Evolutionary conservation across 2,888 invertebrate species (phyloP).

Genomic region (Ectemnius lituratus): DNA sequence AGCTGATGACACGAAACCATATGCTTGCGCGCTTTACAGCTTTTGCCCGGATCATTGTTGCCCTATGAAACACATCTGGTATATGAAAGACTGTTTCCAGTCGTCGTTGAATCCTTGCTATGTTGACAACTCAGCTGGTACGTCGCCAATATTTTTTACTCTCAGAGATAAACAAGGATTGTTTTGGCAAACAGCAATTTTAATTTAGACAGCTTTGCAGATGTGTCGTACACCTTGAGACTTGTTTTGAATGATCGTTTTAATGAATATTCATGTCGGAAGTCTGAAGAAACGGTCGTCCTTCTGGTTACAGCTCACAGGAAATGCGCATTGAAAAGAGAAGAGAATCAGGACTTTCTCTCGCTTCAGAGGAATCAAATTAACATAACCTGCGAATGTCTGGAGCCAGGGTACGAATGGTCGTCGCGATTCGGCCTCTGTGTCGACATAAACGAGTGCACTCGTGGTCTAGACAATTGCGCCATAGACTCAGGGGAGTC

Average conservation of each 20-base stretch:
- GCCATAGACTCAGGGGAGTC: conserved; percentile 76
- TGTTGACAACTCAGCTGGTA: conserved; percentile 74
- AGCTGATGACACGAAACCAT: conserved; percentile 80
- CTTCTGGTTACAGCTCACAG: conserved; percentile 52
- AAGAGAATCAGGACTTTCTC: conserved; percentile 78
- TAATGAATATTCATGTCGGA: no score
- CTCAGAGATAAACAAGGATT: conserved; percentile 18
- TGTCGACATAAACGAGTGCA: conserved; percentile 83
- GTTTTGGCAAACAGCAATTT: neutral
- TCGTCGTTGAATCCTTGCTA: conserved; percentile 80
- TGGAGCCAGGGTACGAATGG: conserved; percentile 80
- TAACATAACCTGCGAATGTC: conserved; percentile 82
- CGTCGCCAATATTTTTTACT: conserved; percentile 5
- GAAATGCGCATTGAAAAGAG: conserved; percentile 75
- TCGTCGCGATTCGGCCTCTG: conserved; percentile 82
- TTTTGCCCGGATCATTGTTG: conserved; percentile 85
- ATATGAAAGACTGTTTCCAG: conserved; percentile 77
- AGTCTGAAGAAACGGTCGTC: neutral
- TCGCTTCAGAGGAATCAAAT: conserved; percentile 80
- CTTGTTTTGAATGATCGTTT: neutral
- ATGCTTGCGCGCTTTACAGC: conserved; percentile 82
- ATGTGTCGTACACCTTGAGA: no score
- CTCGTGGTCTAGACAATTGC: conserved; percentile 75
- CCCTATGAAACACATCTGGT: conserved; percentile 78
- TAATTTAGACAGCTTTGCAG: no score